Conservation (phyloP, 2,888 invertebrate genomes). For the Drosophila lutescens region DNA sequence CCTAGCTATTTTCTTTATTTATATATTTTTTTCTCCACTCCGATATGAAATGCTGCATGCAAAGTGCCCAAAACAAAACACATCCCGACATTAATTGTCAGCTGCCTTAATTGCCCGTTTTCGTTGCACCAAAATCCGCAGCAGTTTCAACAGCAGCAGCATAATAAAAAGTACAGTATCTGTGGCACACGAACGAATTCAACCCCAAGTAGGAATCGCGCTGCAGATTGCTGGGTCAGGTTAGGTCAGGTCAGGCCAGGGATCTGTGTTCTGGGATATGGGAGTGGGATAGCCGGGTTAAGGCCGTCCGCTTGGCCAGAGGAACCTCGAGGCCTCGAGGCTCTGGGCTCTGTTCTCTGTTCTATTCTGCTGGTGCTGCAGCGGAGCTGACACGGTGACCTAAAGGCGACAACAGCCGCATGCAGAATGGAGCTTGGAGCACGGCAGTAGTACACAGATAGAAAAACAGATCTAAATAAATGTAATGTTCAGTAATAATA, state of each 20-base stretch:
- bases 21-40: not conserved
- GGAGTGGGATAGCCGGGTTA: conserved; percentile 26
- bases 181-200: conserved; percentile 20
- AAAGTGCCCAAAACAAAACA: conserved; percentile 2
- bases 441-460: not conserved
- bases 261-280: conserved; percentile 1
- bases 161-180: conserved; percentile 41
- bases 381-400: conserved; percentile 60
- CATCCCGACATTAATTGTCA: conserved; percentile 46
- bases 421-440: conserved; percentile 16
- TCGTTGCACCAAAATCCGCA: conserved; percentile 50
- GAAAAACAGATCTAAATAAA: not conserved
- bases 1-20: not conserved
- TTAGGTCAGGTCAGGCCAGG: conserved; percentile 6
- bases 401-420: conserved; percentile 60
- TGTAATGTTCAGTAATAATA: not conserved
- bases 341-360: conserved; percentile 2
- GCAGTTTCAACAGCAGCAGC: conserved; percentile 8
- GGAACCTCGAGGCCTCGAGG: conserved; percentile 6
- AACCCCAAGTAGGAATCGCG: conserved; percentile 21
- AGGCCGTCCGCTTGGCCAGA: conserved; percentile 26
- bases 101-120: conserved; percentile 49
- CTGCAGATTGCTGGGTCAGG: conserved; percentile 17
- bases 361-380: conserved; percentile 32
- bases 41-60: conserved; percentile 8